Base-by-base conservation (phyloP, 1,140 invertebrate species). In the Magallana gigas region DNA sequence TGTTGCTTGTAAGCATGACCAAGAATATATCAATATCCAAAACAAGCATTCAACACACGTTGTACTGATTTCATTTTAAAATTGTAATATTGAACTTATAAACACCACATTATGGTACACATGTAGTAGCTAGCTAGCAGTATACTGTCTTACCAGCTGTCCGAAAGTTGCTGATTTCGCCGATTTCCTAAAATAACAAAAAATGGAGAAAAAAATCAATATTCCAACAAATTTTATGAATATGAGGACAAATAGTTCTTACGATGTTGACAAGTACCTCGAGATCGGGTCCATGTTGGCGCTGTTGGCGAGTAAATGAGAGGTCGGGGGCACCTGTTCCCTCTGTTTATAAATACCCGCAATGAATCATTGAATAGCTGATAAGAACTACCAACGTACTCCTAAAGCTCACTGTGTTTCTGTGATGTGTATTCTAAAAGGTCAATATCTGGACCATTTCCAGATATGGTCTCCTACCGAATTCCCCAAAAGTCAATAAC, bases 111-210 rank as follows among this genome's bases (percentile, higher is more conserved):
- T 48, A 48, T 48, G 0, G 36, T 48, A 48, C 5, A 48, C 5
- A 48, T 48, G 36, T 4, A 48, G 23, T 0, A 23, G 23, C 23
- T 23, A 23, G 23, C 23, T 23, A 23, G 23, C 23, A 23, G 36
- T 48, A 48, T 48, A 48, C 1, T 48, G 36, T 36, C 68, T 76
- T 76, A 76, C 68, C 68, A 76, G 68, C 68, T 76, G 68, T 76
- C 68, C 68, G 8, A 76, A 76, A 12, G 68, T 29, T 29, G 68
- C 68, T 8, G 68, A 23, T 23, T 76, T 76, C 1, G 68, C 23
- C 8, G 68, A 76, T 29, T 76, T 29, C 68, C 68, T 76, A 29
- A 12, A 76, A 76, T 8, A 9, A 29, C 68, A 76, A 48, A 76
- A 8, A 36, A 76, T 23, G 29, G 23, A 23, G 23, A 23, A 8